Percentiles rank a stretch among this genome's conserved stretches.
These are phyloP conservation scores for Diachrysia chrysitis DNA, from an alignment of 2,888 invertebrate genomes.

Conservation along the genomic window DNA sequence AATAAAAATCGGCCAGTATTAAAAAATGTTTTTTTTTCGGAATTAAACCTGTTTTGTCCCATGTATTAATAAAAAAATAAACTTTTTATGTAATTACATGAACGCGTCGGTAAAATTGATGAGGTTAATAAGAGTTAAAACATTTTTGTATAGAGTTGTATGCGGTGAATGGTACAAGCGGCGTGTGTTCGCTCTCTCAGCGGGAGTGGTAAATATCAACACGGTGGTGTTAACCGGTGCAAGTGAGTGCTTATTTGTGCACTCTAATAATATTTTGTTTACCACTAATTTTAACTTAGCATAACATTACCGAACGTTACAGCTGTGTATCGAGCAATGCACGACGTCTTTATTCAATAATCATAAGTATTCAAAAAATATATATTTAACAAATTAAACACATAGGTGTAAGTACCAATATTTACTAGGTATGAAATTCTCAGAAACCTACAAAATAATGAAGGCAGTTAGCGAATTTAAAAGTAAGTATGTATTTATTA, in stretches of 20 bases:
- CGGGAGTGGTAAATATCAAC: slow-evolving; percentile 60
- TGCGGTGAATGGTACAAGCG: slow-evolving; percentile 39
- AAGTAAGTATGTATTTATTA: too few species aligned
- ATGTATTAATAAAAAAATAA: neutral
- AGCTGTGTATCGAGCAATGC: slow-evolving; percentile 17
- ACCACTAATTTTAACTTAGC: slow-evolving; percentile 58
- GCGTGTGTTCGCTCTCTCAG: slow-evolving; percentile 54
- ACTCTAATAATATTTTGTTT: slow-evolving; percentile 54
- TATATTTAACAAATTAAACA: too few species aligned
- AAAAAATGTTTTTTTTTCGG: neutral
- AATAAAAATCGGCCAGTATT: slow-evolving; percentile 3
- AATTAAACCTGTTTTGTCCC: neutral
- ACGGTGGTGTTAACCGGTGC: slow-evolving; percentile 46
- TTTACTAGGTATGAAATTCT: too few species aligned
- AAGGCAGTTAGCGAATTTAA: too few species aligned
- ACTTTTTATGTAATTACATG: neutral
- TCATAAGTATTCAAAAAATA: too few species aligned
- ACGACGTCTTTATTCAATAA: neutral
- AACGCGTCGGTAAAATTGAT: neutral
- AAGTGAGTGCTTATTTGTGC: slow-evolving; percentile 51
- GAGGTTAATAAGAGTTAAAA: slow-evolving; percentile 6
- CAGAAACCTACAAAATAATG: too few species aligned
- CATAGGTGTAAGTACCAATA: too few species aligned
- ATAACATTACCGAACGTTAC: slow-evolving; percentile 45
- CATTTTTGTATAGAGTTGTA: slow-evolving; percentile 25